Evolutionary conservation across 2,113 vertebrate genomes (phyloP), one percentile per base, ranked within the genome.

Genomic region (Cyanoliseus patagonus): DNA sequence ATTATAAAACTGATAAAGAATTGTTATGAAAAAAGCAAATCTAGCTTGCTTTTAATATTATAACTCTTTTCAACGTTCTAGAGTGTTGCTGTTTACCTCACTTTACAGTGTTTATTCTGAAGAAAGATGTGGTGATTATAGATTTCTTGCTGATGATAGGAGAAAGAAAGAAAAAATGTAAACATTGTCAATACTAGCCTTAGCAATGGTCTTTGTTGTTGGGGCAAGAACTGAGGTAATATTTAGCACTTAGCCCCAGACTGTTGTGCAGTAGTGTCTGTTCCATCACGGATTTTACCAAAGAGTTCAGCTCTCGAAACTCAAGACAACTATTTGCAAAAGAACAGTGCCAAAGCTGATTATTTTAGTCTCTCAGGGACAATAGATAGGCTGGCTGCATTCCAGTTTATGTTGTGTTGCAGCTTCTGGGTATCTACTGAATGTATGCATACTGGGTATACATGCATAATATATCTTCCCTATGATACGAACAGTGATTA

Each of bases 231-330:
- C 97, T 98, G 98, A 98, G 96, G 97, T 98, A 97, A 97, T 97
- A 70, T 96, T 98, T 99, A 98, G 98, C 97, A 92, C n/a, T 87
- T 25, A 87, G 90, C 96, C 97, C 95, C 97, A 83, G 83, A 95
- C 95, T 97, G 90, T 98, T 97, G 96, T 92, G 85, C 90, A 84
- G 92, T 84, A 96, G 88, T 97, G 95, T 96, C 77, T 96, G 94
- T 96, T 95, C 92, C 97, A 95, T 93, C 94, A 94, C 92, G 96
- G 94, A 94, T 86, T 97, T 97, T 91, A 98, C 93, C 46, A 82
- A 97, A 91, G 92, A 95, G 89, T 94, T 95, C 88, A 94, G 81
- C 92, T 96, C 90, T 93, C 35, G 90, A 86, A 97, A 89, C 6
- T 35, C 86, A 84, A 97, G 92, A 92, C 72, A 97, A 55, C 51